phyloP scores from a whole-genome alignment of 1,140 invertebrate genomes.

The Euwallacea similis region DNA sequence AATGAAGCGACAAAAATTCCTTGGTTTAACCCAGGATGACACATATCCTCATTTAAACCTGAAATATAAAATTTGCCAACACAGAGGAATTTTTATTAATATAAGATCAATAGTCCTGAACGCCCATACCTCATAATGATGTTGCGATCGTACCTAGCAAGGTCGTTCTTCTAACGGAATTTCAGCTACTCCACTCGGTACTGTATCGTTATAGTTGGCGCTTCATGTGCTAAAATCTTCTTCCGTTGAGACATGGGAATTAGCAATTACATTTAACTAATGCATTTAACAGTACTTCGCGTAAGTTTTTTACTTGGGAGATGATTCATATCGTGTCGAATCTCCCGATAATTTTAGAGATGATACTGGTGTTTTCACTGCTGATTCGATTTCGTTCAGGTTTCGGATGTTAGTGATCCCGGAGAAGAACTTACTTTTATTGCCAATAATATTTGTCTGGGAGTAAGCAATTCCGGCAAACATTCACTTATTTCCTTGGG shows the following conservation, averaged over 20 bases:
- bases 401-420: not conserved
- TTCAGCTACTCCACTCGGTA: not conserved
- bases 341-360: slow-evolving; percentile 14
- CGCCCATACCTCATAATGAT: too few relatives aligned
- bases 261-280: slow-evolving; percentile 33
- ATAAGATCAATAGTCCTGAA: too few relatives aligned
- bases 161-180: slow-evolving; percentile 34
- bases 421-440: not conserved
- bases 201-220: slow-evolving; percentile 30
- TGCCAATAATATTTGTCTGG: slow-evolving; percentile 4
- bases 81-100: too few relatives aligned
- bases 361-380: slow-evolving; percentile 3
- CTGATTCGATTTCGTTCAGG: not conserved
- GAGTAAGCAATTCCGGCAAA: not conserved
- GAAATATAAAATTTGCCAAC: too few relatives aligned
- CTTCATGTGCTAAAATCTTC: slow-evolving; percentile 30
- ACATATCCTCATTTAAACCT: too few relatives aligned
- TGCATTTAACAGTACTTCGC: slow-evolving; percentile 33
- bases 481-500: slow-evolving; percentile 1
- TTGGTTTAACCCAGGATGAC: too few relatives aligned
- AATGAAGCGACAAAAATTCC: too few relatives aligned
- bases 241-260: slow-evolving; percentile 29
- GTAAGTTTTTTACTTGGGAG: slow-evolving; percentile 25
- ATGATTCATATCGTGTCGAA: slow-evolving; percentile 17
- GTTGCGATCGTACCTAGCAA: slow-evolving; percentile 16